Conservation (phyloP, 2,113 vertebrate genomes). For the Isichthys henryi region DNA sequence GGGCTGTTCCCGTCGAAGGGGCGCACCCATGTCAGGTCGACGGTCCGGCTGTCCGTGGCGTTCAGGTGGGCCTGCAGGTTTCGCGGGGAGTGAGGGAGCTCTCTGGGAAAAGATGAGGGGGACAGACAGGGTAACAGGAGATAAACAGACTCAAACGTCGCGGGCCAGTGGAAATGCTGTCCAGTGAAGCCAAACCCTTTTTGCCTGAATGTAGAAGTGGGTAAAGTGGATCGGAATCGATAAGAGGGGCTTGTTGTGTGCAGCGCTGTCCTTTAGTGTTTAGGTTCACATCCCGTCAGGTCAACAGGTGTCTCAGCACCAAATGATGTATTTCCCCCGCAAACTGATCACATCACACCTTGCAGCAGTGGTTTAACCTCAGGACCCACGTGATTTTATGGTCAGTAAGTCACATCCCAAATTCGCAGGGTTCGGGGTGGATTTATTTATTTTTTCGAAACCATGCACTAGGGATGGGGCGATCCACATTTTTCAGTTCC, state of each 20-base stretch:
- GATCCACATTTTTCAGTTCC: too few species aligned
- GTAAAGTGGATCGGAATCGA: background rate
- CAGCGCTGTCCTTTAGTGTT: conserved; percentile 33
- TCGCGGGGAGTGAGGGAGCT: conserved; percentile 87
- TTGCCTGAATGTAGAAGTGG: background rate
- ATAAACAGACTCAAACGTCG: background rate
- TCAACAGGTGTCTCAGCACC: background rate
- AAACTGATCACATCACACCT: conserved; percentile 23
- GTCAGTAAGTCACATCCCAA: background rate
- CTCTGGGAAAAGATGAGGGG: conserved; percentile 50
- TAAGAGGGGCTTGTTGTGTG: background rate
- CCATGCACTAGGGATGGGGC: background rate
- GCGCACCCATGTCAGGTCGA: conserved; percentile 83
- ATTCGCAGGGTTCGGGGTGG: background rate
- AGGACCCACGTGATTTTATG: background rate
- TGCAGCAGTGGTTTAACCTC: background rate
- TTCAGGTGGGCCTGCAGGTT: conserved; percentile 78
- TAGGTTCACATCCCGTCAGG: conserved; percentile 20
- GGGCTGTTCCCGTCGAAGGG: conserved; percentile 94
- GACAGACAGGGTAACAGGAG: conserved; percentile 8
- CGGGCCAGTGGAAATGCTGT: background rate
- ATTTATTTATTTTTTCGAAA: background rate
- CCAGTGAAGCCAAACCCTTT: background rate
- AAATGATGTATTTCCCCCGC: conserved; percentile 15
- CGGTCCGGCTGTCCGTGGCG: conserved; percentile 65